phyloP scores from a whole-genome alignment of 1,140 invertebrate species.

The Zaprionus davidi region DNA sequence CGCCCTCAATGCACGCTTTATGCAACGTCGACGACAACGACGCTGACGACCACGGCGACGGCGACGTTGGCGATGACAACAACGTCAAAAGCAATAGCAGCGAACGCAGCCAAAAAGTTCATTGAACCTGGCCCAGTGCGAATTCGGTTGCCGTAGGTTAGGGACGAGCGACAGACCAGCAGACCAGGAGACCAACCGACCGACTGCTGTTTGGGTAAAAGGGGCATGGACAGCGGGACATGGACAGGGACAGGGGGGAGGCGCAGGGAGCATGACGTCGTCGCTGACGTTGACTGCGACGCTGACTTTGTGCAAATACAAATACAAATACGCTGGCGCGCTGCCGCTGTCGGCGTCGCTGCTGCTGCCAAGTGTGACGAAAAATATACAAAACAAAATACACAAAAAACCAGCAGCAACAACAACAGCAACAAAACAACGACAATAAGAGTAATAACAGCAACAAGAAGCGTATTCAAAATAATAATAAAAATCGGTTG shows the following conservation, averaged over 20 bases:
- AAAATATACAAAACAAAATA: constrained; percentile 81
- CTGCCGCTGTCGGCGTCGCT: constrained; percentile 30
- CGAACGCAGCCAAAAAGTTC: constrained; percentile 78
- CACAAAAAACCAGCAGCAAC: constrained; percentile 61
- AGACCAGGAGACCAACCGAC: constrained; percentile 57
- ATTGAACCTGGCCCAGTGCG: constrained; percentile 81
- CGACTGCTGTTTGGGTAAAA: constrained; percentile 37
- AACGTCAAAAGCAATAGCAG: constrained; percentile 47
- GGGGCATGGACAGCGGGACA: background rate
- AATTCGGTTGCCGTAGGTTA: constrained; percentile 82
- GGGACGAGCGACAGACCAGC: constrained; percentile 60
- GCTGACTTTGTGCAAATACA: constrained; percentile 72
- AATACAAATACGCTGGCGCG: constrained; percentile 47
- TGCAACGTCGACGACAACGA: constrained; percentile 56
- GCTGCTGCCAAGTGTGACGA: constrained; percentile 79
- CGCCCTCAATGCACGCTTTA: constrained; percentile 80
- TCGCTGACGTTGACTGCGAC: constrained; percentile 30
- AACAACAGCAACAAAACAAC: constrained; percentile 57
- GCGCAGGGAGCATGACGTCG: constrained; percentile 48
- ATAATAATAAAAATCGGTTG: constrained; percentile 78
- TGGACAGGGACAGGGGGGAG: constrained; percentile 24
- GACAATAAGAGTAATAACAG: constrained; percentile 59
- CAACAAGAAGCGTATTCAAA: constrained; percentile 76
- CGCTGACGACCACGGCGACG: constrained; percentile 33
- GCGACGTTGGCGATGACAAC: constrained; percentile 50